phyloP scores from a whole-genome alignment of 2,113 vertebrate genomes.

The Sylvietta virens region DNA sequence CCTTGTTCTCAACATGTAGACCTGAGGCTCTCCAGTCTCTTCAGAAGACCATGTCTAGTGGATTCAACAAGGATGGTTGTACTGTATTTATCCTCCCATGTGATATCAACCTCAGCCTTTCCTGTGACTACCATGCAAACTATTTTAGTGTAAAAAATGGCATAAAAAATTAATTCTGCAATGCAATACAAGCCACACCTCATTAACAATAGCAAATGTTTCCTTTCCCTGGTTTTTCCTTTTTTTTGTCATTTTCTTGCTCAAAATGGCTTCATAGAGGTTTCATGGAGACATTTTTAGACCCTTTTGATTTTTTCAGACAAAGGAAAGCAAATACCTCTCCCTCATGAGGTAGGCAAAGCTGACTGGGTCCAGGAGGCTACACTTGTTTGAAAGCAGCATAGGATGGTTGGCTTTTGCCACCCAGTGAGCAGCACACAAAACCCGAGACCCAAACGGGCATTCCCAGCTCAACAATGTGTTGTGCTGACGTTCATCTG shows the following conservation, averaged over 20 bases:
- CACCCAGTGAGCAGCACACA: background rate
- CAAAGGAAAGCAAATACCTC: background rate
- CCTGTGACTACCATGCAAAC: background rate
- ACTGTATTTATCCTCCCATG: background rate
- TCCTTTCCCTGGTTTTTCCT: background rate
- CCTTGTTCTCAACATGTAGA: background rate
- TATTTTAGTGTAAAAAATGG: background rate
- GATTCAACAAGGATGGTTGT: background rate
- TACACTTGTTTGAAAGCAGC: slow-evolving; percentile 5
- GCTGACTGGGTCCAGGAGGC: background rate
- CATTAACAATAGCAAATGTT: background rate
- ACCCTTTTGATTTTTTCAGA: background rate
- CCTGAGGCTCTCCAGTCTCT: background rate
- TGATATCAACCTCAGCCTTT: background rate
- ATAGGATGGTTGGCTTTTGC: background rate
- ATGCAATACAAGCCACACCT: background rate
- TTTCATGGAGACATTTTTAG: background rate
- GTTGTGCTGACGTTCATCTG: slow-evolving; percentile 32
- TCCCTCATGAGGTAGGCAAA: background rate
- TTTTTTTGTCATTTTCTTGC: background rate
- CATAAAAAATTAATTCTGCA: background rate
- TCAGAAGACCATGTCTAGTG: background rate
- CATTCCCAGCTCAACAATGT: background rate
- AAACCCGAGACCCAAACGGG: background rate
- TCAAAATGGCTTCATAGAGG: background rate